These are phyloP conservation scores for Miltochrista miniata DNA, from an alignment of 2,888 invertebrate genomes.

Conservation along the genomic window DNA sequence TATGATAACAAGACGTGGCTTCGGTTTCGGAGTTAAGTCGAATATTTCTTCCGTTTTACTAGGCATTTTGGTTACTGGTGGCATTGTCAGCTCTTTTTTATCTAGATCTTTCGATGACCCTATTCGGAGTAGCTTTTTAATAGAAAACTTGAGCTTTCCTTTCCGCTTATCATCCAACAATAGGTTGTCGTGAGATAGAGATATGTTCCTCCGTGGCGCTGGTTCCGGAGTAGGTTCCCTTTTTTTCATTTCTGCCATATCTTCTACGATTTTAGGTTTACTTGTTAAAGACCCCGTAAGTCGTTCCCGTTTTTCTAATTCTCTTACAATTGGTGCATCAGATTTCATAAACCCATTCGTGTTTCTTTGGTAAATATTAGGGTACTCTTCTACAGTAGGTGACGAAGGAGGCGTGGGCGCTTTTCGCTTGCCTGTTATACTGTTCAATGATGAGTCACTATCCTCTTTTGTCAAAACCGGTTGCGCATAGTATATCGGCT, in stretches of 20 bases:
- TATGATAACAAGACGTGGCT: conserved; percentile 92
- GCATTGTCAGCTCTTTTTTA: conserved; percentile 77
- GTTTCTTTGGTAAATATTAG: conserved; percentile 85
- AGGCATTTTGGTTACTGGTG: conserved; percentile 73
- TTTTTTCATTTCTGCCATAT: conserved; percentile 58
- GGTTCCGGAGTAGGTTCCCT: conserved; percentile 83
- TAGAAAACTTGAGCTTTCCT: conserved; percentile 88
- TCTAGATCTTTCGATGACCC: conserved; percentile 88
- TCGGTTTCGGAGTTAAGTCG: conserved; percentile 84
- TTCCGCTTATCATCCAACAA: conserved; percentile 86
- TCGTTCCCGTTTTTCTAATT: conserved; percentile 90
- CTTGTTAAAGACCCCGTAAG: conserved; percentile 66
- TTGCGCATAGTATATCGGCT: conserved; percentile 73
- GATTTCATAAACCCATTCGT: conserved; percentile 81
- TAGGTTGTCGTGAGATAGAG: conserved; percentile 90
- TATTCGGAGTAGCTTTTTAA: conserved; percentile 92
- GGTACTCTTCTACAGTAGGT: conserved; percentile 75
- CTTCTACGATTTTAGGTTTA: conserved; percentile 60
- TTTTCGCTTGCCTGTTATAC: conserved; percentile 86
- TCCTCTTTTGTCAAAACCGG: conserved; percentile 82
- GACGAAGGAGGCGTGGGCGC: conserved; percentile 89
- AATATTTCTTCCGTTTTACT: conserved; percentile 81
- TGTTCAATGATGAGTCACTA: conserved; percentile 80
- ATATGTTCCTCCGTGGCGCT: conserved; percentile 87
- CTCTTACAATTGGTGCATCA: conserved; percentile 88